These are phyloP conservation scores for Mionectes macconnelli DNA, from an alignment of 2,113 vertebrate genomes.

Conservation along the genomic window DNA sequence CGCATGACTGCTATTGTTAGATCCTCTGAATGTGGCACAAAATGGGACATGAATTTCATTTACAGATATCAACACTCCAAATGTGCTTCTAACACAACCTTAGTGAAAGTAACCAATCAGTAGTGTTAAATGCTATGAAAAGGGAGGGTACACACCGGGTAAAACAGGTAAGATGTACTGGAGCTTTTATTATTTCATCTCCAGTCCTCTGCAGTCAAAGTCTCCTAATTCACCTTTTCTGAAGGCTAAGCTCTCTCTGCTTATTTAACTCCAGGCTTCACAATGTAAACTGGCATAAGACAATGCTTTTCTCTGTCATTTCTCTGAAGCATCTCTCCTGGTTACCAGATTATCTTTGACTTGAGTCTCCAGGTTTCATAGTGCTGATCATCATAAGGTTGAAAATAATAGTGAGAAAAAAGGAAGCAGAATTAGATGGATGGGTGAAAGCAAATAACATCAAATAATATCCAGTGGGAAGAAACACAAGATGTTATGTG, in stretches of 20 bases:
- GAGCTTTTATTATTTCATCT: not conserved
- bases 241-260: not conserved
- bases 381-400: not conserved
- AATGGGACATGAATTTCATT: not conserved
- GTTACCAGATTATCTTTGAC: not conserved
- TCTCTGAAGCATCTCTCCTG: not conserved
- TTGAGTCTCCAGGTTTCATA: not conserved
- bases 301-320: not conserved
- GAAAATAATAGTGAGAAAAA: not conserved
- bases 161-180: not conserved
- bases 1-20: not conserved
- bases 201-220: not conserved
- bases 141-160: not conserved
- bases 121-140: not conserved
- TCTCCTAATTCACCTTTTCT: not conserved
- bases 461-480: not conserved
- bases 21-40: not conserved
- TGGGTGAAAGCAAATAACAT: not conserved
- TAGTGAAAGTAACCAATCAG: not conserved
- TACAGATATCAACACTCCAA: not conserved
- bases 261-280: not conserved
- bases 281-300: not conserved
- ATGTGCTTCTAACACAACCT: not conserved
- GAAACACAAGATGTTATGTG: not conserved
- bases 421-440: not conserved